A percentile compares a stretch with the other conserved stretches of the same genome.
Conservation (phyloP, 2,113 vertebrate species). For the Embiotoca jacksoni region DNA sequence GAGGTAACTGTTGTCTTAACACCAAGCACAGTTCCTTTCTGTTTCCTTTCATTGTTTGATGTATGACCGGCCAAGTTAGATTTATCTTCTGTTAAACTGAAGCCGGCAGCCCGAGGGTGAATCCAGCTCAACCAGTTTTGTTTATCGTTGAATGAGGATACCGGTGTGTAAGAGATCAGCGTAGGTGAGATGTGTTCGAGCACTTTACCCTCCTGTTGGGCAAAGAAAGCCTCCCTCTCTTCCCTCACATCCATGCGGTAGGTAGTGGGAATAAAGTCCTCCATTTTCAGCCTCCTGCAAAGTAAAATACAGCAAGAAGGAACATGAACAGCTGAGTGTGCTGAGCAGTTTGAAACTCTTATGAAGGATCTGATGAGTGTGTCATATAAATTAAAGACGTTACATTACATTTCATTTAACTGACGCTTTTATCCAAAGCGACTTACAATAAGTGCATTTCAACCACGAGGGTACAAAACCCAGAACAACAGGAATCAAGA, state of each 20-base stretch:
- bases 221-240: constrained; percentile 88
- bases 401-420: too few species aligned
- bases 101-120: constrained; percentile 8
- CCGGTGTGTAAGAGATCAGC: background rate
- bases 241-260: constrained; percentile 88
- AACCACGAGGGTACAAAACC: too few species aligned
- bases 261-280: constrained; percentile 90
- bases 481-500: too few species aligned
- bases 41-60: constrained; percentile 22
- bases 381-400: too few species aligned
- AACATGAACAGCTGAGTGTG: background rate
- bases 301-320: background rate
- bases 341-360: too few species aligned
- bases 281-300: constrained; percentile 86
- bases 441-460: too few species aligned
- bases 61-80: constrained; percentile 21
- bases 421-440: too few species aligned
- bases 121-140: constrained; percentile 44
- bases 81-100: background rate
- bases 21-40: constrained; percentile 26
- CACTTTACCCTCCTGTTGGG: constrained; percentile 83
- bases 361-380: too few species aligned
- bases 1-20: constrained; percentile 61
- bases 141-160: constrained; percentile 1
- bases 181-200: background rate